Conservation (phyloP, 2,888 invertebrate genomes). For the Metacarcinus magister region DNA sequence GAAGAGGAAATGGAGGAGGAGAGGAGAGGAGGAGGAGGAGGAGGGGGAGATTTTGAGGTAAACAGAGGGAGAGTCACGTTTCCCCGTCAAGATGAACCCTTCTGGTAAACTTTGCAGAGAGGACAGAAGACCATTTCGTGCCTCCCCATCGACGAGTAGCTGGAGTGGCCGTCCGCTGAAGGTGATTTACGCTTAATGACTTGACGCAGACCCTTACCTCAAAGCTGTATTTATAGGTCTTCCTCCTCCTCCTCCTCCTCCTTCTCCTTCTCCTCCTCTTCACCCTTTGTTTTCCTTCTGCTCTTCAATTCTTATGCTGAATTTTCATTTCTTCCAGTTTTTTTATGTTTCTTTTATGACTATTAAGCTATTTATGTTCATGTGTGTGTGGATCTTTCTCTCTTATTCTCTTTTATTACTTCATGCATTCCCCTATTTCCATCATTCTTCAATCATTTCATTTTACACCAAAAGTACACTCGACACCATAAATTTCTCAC, state of each 20-base stretch:
- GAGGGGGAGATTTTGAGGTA: not conserved
- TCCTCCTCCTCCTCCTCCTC: not conserved
- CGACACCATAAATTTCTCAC: not conserved
- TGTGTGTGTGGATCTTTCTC: too few relatives aligned
- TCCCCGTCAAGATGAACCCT: not conserved
- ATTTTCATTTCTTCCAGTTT: not conserved
- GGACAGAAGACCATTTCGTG: not conserved
- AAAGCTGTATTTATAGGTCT: not conserved
- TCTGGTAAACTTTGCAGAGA: not conserved
- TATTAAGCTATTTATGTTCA: too few relatives aligned
- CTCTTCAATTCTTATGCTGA: not conserved
- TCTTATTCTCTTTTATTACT: too few relatives aligned
- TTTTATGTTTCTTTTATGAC: too few relatives aligned
- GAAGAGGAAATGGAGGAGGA: not conserved
- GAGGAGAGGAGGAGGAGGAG: not conserved
- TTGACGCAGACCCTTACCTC: not conserved
- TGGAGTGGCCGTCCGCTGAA: not conserved
- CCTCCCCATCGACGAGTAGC: not conserved
- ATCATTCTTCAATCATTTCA: not conserved
- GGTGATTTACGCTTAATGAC: slow-evolving; percentile 18
- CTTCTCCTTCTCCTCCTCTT: not conserved
- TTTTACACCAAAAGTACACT: not conserved
- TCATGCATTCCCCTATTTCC: not conserved
- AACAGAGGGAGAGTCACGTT: slow-evolving; percentile 37
- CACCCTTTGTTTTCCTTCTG: not conserved